Evolutionary conservation across 1,140 invertebrate genomes (phyloP).

Genomic region (Myzus persicae): DNA sequence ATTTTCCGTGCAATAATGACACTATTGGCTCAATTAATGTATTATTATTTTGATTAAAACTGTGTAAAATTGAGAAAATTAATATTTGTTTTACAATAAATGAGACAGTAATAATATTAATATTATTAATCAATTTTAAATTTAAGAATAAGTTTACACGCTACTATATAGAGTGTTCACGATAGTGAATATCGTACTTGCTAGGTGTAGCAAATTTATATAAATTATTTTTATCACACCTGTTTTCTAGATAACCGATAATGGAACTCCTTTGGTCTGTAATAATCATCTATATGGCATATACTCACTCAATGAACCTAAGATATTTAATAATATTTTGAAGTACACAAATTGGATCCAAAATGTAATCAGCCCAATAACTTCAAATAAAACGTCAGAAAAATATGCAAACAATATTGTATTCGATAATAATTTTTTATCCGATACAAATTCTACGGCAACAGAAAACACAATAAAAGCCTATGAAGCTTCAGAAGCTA

Average conservation of each 20-base stretch:
- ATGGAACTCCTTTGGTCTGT: slow-evolving; percentile 12
- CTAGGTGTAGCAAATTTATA: not conserved
- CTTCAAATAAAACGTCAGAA: not conserved
- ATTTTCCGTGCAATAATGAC: not conserved
- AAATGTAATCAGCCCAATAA: not conserved
- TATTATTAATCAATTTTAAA: not conserved
- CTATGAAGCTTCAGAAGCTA: no score
- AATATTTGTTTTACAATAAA: not conserved
- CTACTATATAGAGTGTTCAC: not conserved
- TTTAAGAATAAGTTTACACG: not conserved
- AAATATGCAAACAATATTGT: not conserved
- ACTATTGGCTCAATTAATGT: not conserved
- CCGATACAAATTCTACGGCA: not conserved
- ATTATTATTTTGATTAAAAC: not conserved
- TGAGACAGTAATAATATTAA: not conserved
- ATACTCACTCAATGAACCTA: not conserved
- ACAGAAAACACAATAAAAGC: not conserved
- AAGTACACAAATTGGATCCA: slow-evolving; percentile 30
- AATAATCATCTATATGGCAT: slow-evolving; percentile 19
- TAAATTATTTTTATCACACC: not conserved
- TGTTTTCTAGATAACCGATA: slow-evolving; percentile 9
- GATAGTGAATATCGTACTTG: not conserved
- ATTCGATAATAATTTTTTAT: not conserved
- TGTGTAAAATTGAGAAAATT: not conserved
- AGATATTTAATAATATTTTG: not conserved